These are phyloP conservation scores for Borostomias antarcticus DNA, from an alignment of 2,797 vertebrate genomes.

Conservation along the genomic window DNA sequence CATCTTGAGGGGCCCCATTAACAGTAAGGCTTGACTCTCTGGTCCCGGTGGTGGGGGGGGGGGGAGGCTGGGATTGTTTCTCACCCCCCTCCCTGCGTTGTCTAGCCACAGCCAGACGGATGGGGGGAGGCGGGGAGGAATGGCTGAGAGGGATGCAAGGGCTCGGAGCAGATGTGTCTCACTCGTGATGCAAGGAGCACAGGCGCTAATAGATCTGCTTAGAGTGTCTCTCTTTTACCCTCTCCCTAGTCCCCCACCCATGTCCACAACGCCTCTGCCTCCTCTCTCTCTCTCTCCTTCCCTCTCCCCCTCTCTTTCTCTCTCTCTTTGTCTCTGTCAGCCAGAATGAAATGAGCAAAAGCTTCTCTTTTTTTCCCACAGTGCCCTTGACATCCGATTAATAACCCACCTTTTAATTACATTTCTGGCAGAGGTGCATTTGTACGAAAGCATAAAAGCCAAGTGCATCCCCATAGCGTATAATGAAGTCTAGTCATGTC, in stretches of 20 bases:
- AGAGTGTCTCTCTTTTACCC: constrained; percentile 10
- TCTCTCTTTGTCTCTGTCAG: constrained; percentile 21
- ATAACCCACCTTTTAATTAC: constrained; percentile 73
- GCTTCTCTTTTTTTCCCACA: constrained; percentile 52
- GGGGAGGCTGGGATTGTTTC: constrained; percentile 40
- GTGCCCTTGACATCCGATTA: constrained; percentile 70
- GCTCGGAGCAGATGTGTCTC: constrained; percentile 61
- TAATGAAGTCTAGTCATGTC: constrained; percentile 61
- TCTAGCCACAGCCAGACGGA: constrained; percentile 54
- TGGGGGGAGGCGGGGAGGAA: constrained; percentile 22
- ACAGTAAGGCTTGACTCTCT: constrained; percentile 35
- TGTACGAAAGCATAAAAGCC: constrained; percentile 53
- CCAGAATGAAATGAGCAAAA: constrained; percentile 64
- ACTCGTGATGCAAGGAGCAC: constrained; percentile 56
- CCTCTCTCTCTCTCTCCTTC: constrained; percentile 13
- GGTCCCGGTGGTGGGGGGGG: constrained; percentile 44
- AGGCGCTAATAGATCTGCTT: constrained; percentile 56
- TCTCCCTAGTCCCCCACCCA: constrained; percentile 12
- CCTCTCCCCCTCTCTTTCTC: not conserved
- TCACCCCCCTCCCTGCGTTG: constrained; percentile 36
- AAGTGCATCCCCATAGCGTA: constrained; percentile 40
- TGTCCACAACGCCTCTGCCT: no score
- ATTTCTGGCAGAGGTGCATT: constrained; percentile 57
- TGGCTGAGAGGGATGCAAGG: constrained; percentile 49
- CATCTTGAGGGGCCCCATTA: constrained; percentile 34